Base-by-base conservation (phyloP, 1,140 invertebrate genomes). In the Palaemon carinicauda region DNA sequence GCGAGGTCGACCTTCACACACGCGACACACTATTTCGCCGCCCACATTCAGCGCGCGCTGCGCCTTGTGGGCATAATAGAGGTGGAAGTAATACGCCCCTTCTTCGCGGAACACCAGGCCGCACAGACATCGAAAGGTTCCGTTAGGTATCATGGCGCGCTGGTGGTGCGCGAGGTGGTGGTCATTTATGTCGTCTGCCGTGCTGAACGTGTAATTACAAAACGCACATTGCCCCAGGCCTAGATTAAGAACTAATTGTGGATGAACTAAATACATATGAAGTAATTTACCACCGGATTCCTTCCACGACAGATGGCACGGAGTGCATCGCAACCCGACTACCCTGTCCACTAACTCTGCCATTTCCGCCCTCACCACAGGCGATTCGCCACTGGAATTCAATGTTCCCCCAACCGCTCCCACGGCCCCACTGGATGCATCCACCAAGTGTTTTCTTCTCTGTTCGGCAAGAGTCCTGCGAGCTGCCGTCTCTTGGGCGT, bases 31-130 rank as follows among this genome's bases (percentile, higher is more conserved):
- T 31, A 89, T 89, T 73, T 89, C 88, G 21, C 82, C 81, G 29
- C 87, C 87, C 31, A 87, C 83, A 73, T 84, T 84, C 19, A 89
- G 82, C 5, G 88, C 88, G 77, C 87, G 69, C 50, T 89, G 88
- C 27, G 88, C 88, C 69, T 89, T 89, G 51, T 89, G 88, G 52
- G 88, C 88, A 81, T 89, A 89, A 60, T 89, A 89, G 5, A 89
- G 80, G 79, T 89, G 88, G 50, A 89, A 89, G 71, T 89, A 89
- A 52, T 87, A 89, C 24, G 88, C 88, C 33, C 88, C 88, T 73
- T 89, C 88, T 73, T 89, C 88, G 54, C 88, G 82, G 74, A 89
- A 89, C 24, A 81, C 85, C n/a, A 89, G 81, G n/a, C 88, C 88
- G 85, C 88, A 89, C 41, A 89, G 60, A 69, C 88, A 89, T 4